These are phyloP conservation scores for Hemaris fuciformis DNA, from an alignment of 2,888 invertebrate species.

Conservation along the genomic window DNA sequence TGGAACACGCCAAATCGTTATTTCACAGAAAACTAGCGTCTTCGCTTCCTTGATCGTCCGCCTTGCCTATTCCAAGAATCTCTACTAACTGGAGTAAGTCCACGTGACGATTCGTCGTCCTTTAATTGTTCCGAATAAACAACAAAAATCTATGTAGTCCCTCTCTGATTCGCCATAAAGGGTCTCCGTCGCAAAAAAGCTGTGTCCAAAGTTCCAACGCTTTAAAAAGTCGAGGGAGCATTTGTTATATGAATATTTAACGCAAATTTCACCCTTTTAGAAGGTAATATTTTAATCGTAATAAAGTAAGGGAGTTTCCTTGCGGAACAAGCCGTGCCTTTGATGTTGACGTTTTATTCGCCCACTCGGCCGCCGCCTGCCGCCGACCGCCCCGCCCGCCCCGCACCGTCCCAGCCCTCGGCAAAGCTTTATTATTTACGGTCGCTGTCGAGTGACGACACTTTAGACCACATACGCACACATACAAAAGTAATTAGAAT, in stretches of 20 bases:
- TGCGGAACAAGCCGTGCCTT: background rate
- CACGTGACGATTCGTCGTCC: background rate
- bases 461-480: background rate
- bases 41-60: no score
- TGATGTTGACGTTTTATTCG: conserved; percentile 4
- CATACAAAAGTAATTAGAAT: background rate
- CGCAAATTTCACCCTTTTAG: conserved; percentile 6
- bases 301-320: conserved; percentile 7
- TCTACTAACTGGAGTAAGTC: no score
- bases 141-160: background rate
- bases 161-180: background rate
- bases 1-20: no score
- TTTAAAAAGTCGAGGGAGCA: background rate
- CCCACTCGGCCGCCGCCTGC: background rate
- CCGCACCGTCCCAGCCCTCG: background rate
- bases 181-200: background rate
- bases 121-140: background rate
- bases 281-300: conserved; percentile 7
- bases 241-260: conserved; percentile 8
- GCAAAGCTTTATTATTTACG: background rate
- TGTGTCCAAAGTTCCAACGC: background rate
- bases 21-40: no score
- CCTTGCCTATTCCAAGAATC: no score
- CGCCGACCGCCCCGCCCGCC: background rate
- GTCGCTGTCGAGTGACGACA: background rate